Conservation (phyloP, 2,888 invertebrate genomes). For the Sarcophaga rosellei region DNA sequence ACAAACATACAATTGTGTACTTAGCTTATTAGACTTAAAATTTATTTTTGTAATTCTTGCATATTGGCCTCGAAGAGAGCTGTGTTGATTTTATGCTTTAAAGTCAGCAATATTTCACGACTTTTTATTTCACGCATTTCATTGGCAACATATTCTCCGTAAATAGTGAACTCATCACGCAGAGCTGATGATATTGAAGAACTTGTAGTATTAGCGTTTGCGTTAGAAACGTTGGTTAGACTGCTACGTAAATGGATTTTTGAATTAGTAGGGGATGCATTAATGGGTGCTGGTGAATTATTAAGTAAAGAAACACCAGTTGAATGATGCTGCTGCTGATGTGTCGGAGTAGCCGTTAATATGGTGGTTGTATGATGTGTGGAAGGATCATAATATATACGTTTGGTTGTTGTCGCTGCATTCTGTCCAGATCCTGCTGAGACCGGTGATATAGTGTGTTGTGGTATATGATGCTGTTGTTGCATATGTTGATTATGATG, state of each 20-base stretch:
- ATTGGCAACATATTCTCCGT: conserved; percentile 85
- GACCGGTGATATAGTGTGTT: conserved; percentile 4
- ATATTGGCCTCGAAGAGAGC: conserved; percentile 85
- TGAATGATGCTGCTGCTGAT: conserved; percentile 28
- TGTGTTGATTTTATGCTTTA: conserved; percentile 85
- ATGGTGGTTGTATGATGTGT: conserved; percentile 73
- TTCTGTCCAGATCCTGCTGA: conserved; percentile 31
- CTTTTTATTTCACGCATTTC: conserved; percentile 83
- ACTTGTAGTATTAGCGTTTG: conserved; percentile 57
- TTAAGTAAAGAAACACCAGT: conserved; percentile 61
- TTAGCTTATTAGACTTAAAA: neutral
- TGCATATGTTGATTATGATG: conserved; percentile 69
- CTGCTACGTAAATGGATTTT: conserved; percentile 63
- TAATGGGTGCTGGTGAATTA: conserved; percentile 44
- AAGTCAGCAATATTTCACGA: conserved; percentile 83
- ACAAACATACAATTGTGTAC: conserved; percentile 15
- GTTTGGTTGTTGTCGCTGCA: conserved; percentile 62
- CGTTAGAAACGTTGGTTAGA: conserved; percentile 66
- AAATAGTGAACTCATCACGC: conserved; percentile 83
- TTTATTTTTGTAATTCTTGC: conserved; percentile 82
- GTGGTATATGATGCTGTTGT: conserved; percentile 64
- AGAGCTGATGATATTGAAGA: conserved; percentile 35
- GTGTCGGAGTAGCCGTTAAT: conserved; percentile 70
- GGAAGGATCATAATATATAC: conserved; percentile 76
- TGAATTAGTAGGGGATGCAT: conserved; percentile 68